A percentile compares a stretch with the other conserved stretches of the same genome.
These are phyloP conservation scores for Callipepla squamata DNA, from an alignment of 2,113 vertebrate genomes.

Conservation along the genomic window DNA sequence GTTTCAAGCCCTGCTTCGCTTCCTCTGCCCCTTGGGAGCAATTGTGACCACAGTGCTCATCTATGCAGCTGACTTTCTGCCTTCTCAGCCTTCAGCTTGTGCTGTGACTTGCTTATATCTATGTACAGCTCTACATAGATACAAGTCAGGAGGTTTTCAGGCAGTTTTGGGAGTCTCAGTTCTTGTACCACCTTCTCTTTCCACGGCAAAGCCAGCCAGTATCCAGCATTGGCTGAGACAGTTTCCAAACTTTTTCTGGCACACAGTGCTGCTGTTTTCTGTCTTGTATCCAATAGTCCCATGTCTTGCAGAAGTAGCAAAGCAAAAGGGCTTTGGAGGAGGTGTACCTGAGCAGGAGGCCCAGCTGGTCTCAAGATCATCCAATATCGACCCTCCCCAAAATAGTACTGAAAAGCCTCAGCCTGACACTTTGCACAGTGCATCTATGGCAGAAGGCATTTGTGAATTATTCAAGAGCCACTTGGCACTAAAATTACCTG, in stretches of 20 bases:
- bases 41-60: accelerated
- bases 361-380: background rate
- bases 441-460: background rate
- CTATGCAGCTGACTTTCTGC: background rate
- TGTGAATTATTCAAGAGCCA: background rate
- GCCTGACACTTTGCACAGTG: background rate
- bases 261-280: too few relatives aligned
- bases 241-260: background rate
- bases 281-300: too few relatives aligned
- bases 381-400: background rate
- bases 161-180: background rate
- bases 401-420: background rate
- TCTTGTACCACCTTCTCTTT: background rate
- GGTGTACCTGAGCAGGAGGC: background rate
- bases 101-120: background rate
- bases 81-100: background rate
- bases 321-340: background rate
- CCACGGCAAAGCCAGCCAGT: background rate
- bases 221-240: background rate
- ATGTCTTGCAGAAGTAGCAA: background rate
- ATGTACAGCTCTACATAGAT: background rate
- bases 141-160: background rate
- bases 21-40: background rate
- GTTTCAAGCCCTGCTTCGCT: slow-evolving; percentile 44
- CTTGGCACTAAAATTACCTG: background rate